Conservation (phyloP, 1,140 invertebrate species). For the Drosophila obscura region DNA sequence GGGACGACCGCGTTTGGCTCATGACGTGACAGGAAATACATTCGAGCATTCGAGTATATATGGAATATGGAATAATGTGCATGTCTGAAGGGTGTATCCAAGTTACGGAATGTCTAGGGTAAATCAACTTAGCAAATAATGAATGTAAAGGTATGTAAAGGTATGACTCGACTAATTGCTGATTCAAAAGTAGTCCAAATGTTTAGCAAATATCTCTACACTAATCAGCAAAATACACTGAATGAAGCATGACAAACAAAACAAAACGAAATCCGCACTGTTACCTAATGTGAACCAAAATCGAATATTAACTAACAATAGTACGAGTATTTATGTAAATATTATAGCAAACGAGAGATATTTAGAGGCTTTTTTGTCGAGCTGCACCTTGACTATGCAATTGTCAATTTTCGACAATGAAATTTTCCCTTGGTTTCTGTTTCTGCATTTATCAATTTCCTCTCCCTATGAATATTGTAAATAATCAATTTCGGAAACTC, state of each 20-base stretch:
- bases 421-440: conserved; percentile 15
- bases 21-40: too few species aligned
- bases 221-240: conserved; percentile 22
- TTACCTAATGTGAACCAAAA: conserved; percentile 56
- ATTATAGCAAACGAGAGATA: conserved; percentile 50
- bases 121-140: conserved; percentile 24
- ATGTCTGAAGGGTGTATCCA: too few species aligned
- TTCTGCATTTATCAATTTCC: conserved; percentile 20
- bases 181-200: conserved; percentile 24
- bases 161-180: conserved; percentile 4
- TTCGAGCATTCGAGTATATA: too few species aligned
- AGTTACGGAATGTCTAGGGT: too few species aligned
- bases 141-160: background rate
- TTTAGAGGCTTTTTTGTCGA: conserved; percentile 15
- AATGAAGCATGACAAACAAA: conserved; percentile 21
- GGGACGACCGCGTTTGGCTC: too few species aligned
- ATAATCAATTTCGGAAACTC: conserved; percentile 34
- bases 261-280: conserved; percentile 50
- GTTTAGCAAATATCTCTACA: conserved; percentile 36
- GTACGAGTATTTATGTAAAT: conserved; percentile 49
- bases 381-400: conserved; percentile 16
- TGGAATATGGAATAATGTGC: too few species aligned
- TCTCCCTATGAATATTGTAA: conserved; percentile 39
- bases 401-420: conserved; percentile 42
- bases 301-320: conserved; percentile 26